Conservation (phyloP, 2,797 vertebrate species). For the Danio choprae region DNA sequence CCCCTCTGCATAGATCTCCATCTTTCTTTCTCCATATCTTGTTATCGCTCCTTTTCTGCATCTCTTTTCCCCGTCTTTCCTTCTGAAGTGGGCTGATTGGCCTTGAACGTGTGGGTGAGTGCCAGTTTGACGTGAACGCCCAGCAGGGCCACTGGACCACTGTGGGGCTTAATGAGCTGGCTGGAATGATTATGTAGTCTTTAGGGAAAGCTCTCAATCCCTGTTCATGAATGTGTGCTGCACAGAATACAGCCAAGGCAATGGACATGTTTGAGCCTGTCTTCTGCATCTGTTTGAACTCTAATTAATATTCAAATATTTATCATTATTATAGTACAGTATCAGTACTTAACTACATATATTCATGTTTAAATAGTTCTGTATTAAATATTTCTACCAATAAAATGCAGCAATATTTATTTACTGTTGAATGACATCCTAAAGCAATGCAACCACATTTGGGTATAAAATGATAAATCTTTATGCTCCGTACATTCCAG, state of each 20-base stretch:
- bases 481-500: not conserved
- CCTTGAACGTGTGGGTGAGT: conserved; percentile 39
- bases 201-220: conserved; percentile 46
- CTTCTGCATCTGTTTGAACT: not conserved
- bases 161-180: conserved; percentile 51
- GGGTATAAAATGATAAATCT: not conserved
- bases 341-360: too few relatives aligned
- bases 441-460: not conserved
- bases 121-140: not conserved
- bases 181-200: conserved; percentile 51
- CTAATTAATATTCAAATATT: not conserved
- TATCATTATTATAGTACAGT: too few relatives aligned
- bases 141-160: conserved; percentile 41
- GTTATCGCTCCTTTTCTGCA: conserved; percentile 13
- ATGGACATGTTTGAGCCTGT: not conserved
- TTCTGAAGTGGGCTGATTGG: conserved; percentile 40
- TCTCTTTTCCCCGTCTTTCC: conserved; percentile 17
- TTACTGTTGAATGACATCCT: not conserved
- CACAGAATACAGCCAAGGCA: conserved; percentile 38
- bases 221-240: conserved; percentile 29
- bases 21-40: conserved; percentile 16
- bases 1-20: conserved; percentile 13
- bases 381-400: not conserved
- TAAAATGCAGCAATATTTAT: not conserved
- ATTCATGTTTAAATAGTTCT: too few relatives aligned